Percentiles rank a stretch among this genome's conserved stretches.
phyloP scores from a whole-genome alignment of 2,888 invertebrate genomes.

The Dicyrtomina minuta region DNA sequence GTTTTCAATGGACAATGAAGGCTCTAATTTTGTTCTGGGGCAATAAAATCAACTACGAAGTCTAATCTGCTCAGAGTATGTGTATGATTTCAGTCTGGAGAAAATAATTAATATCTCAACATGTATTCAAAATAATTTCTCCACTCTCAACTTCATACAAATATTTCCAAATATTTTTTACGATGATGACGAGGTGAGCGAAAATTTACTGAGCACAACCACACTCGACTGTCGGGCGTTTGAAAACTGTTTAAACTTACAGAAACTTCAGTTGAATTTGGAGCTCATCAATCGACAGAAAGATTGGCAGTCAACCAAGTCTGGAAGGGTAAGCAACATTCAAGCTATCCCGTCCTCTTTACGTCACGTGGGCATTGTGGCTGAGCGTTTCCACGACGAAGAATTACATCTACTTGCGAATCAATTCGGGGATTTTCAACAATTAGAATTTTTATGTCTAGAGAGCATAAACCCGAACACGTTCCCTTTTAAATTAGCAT shows the following conservation, averaged over 20 bases:
- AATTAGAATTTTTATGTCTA: conserved; percentile 8
- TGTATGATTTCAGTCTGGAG: conserved; percentile 11
- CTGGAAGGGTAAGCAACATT: background rate
- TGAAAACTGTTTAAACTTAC: background rate
- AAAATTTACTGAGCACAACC: background rate
- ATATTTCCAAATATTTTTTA: conserved; percentile 7
- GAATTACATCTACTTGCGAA: background rate
- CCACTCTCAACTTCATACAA: background rate
- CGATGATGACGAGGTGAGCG: conserved; percentile 2
- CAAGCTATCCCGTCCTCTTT: background rate
- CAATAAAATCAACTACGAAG: conserved; percentile 1
- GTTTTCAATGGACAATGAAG: conserved; percentile 13
- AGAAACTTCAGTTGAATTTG: background rate
- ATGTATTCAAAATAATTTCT: background rate
- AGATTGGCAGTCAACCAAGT: conserved; percentile 13
- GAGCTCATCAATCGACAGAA: conserved; percentile 11
- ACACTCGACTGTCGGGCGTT: conserved; percentile 7
- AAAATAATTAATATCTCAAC: background rate
- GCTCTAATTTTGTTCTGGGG: background rate
- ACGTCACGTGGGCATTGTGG: background rate
- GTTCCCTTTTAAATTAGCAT: background rate
- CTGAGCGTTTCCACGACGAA: background rate
- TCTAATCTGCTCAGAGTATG: conserved; percentile 1
- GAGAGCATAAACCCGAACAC: conserved; percentile 2
- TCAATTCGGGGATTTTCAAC: background rate